These are phyloP conservation scores for Montipora capricornis DNA, from an alignment of 64 coral and sea anemone species.

Conservation along the genomic window DNA sequence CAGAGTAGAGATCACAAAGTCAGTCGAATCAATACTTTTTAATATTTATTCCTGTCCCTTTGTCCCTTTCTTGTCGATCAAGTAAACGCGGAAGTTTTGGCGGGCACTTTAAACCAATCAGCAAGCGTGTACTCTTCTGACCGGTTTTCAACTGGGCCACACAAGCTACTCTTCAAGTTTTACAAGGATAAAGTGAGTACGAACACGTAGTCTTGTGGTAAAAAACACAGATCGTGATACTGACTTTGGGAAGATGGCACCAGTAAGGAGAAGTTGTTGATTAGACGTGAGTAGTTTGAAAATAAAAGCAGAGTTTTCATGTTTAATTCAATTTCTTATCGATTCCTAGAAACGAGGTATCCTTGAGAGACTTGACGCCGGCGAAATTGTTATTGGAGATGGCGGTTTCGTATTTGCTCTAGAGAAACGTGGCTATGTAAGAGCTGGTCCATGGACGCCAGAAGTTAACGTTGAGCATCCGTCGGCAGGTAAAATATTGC, in stretches of 20 bases:
- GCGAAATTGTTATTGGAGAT: constrained; percentile 70
- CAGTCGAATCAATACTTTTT: too few species aligned
- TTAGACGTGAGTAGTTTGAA: background rate
- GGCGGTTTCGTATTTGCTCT: constrained; percentile 72
- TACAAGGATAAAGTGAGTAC: background rate
- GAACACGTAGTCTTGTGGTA: background rate
- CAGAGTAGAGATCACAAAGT: too few species aligned
- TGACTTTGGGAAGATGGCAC: constrained; percentile 8
- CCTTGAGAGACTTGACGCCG: constrained; percentile 63
- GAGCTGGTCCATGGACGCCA: constrained; percentile 71
- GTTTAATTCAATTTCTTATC: background rate
- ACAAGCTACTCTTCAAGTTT: background rate
- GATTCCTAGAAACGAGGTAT: constrained; percentile 54
- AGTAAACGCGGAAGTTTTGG: background rate
- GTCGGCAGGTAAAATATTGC: constrained; percentile 40
- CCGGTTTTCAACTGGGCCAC: constrained; percentile 13
- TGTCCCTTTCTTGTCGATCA: background rate
- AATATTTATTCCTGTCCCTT: too few species aligned
- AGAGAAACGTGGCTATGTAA: constrained; percentile 69
- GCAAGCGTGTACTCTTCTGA: background rate
- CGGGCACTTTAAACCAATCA: constrained; percentile 36
- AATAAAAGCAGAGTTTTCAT: background rate
- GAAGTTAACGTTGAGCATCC: constrained; percentile 59
- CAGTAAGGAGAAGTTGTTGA: background rate
- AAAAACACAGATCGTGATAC: too few species aligned